Evolutionary conservation across 2,888 invertebrate species (phyloP), one percentile per base, ranked within the genome.

Genomic region (Xestia xanthographa): DNA sequence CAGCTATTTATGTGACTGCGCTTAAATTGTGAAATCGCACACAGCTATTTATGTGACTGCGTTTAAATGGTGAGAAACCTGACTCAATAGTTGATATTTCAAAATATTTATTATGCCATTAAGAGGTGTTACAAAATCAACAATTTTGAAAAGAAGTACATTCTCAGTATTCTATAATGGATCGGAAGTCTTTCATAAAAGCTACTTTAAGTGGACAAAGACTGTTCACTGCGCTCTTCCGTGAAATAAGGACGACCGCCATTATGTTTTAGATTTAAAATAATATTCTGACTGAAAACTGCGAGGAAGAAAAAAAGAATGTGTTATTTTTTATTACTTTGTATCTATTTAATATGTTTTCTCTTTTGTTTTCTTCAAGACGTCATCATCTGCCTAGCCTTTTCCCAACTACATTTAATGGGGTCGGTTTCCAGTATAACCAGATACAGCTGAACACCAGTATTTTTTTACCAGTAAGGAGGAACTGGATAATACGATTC

Each of bases 111-210:
- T 48, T 11, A 6, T 41, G 50, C 34, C 17, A 22, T 75, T 53
- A 34, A 43, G 1, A 6, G 8, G 6, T 45, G 26, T 45, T 34
- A 75, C 20, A 29, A 29, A 48, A 48, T 58, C 14, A 79, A 65
- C 26, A 50, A 29, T 66, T 71, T 65, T 38, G 34, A 72, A 66
- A 48, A 50, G 5, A 43, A 66, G 14, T 22, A 26, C 45, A 20
- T 29, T 29, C 38, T 29, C 0, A 45, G 43, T 14, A 22, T 48
- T 48, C 48, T 48, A 20, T 66, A 71, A 82, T 74, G 62, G 79
- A 79, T 38, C 29, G n/a, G 62, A 53, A 62, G 56, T 63, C 50
- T 60, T 80, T 3, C 58, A 56, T 82, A 78, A 82, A 77, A 73
- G 73, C 58, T 58, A 53, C 48, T 60, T 34, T 77, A 62, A 56